Evolutionary conservation across 1,140 invertebrate genomes (phyloP), one percentile per base, ranked within the genome.

Genomic region (Calliphora vicina): DNA sequence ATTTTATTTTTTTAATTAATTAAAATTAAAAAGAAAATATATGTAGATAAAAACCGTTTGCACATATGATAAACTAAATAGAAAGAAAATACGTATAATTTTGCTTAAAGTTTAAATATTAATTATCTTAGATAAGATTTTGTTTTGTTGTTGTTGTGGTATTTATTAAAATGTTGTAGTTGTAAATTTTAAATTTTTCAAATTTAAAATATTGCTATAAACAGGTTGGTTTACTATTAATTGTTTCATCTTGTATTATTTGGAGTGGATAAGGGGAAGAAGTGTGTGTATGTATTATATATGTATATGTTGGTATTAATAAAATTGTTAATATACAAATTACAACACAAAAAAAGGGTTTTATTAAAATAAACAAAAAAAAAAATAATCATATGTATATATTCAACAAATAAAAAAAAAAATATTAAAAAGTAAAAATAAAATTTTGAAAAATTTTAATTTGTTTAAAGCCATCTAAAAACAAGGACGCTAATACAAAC

Each of bases 151-250:
- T 57, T 57, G 15, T 57, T 57, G 50, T 57, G 50, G 15, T 57
- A 57, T 57, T 57, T 67, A 67, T 23, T 67, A 67, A 67, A 67
- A 67, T 67, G n/a, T 67, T 67, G 23, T 67, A 43, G 23, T 43
- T 76, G 10, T 5, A 76, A 76, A 76, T 76, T 76, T 76, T 76
- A 78, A 78, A 78, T 78, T 78, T 78, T 43, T 13, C 29, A 78
- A 78, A 78, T 78, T 78, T 78, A 78, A 78, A 78, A 78, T 15
- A 78, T 67, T 67, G 61, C 61, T 25, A 67, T 67, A 67, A 67
- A 67, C 61, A 67, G 50, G 50, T 57, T 57, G 6, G n/a, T 57
- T n/a, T n/a, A n/a, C n/a, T 57, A 57, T n/a, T 57, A 57, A n/a
- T 57, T n/a, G n/a, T n/a, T 57, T 2, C n/a, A 17, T 6, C 5